A percentile compares a stretch with the other conserved stretches of the same genome.
phyloP scores from a whole-genome alignment of 2,113 vertebrate species.

The Carollia perspicillata region DNA sequence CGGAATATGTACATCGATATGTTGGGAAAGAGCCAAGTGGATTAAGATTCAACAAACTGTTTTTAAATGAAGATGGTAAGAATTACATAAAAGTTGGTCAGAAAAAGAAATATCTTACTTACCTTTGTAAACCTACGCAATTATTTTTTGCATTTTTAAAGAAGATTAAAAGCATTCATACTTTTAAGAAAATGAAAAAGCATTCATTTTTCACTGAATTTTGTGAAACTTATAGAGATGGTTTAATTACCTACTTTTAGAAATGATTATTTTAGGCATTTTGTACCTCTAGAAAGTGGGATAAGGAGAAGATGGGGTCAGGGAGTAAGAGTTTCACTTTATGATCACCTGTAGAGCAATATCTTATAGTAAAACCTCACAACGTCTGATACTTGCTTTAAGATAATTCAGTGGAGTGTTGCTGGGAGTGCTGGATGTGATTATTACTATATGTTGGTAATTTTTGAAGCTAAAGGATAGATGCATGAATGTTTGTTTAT shows the following conservation, averaged over 20 bases:
- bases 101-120: conserved; percentile 37
- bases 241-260: not conserved
- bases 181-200: no score
- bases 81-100: not conserved
- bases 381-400: not conserved
- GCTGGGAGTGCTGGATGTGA: not conserved
- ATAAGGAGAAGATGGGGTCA: not conserved
- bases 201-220: not conserved
- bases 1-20: conserved; percentile 96
- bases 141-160: not conserved
- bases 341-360: not conserved
- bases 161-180: not conserved
- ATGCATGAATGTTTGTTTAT: not conserved
- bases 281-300: not conserved
- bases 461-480: not conserved
- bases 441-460: not conserved
- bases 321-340: not conserved
- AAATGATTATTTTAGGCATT: not conserved
- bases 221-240: not conserved
- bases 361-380: not conserved
- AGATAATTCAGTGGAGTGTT: not conserved
- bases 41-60: conserved; percentile 97
- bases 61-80: conserved; percentile 98
- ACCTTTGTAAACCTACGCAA: not conserved
- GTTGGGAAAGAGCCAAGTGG: conserved; percentile 99